A percentile compares a stretch with the other conserved stretches of the same genome.
These are phyloP conservation scores for Caerostris darwini DNA, from an alignment of 1,140 invertebrate genomes.

Conservation along the genomic window DNA sequence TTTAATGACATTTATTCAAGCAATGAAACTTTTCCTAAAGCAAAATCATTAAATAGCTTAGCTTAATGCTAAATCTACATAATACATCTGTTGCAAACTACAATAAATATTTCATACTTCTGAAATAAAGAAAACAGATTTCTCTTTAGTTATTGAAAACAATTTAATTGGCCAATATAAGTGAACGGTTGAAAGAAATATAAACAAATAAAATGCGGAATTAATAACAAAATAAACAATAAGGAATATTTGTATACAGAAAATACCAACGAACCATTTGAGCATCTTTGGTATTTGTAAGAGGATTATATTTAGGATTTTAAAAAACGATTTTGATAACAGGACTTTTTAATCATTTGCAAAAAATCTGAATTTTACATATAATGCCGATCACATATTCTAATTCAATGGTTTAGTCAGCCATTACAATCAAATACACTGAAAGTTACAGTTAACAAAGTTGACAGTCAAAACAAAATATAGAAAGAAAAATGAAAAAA, in stretches of 20 bases:
- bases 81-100: too few species aligned
- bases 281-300: not conserved
- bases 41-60: too few species aligned
- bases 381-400: constrained; percentile 4
- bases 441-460: not conserved
- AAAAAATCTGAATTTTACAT: not conserved
- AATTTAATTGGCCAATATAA: too few species aligned
- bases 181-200: not conserved
- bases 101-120: too few species aligned
- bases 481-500: too few species aligned
- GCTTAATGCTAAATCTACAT: too few species aligned
- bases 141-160: too few species aligned
- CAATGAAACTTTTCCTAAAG: too few species aligned
- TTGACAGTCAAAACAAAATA: too few species aligned
- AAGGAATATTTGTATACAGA: not conserved
- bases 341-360: not conserved
- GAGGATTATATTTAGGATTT: not conserved
- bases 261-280: not conserved
- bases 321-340: not conserved
- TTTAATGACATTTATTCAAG: too few species aligned
- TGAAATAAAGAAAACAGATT: too few species aligned
- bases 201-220: not conserved
- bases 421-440: not conserved
- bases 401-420: not conserved
- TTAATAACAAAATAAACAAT: not conserved